These are phyloP conservation scores for Gari tellinella DNA, from an alignment of 2,888 invertebrate genomes.

Conservation along the genomic window DNA sequence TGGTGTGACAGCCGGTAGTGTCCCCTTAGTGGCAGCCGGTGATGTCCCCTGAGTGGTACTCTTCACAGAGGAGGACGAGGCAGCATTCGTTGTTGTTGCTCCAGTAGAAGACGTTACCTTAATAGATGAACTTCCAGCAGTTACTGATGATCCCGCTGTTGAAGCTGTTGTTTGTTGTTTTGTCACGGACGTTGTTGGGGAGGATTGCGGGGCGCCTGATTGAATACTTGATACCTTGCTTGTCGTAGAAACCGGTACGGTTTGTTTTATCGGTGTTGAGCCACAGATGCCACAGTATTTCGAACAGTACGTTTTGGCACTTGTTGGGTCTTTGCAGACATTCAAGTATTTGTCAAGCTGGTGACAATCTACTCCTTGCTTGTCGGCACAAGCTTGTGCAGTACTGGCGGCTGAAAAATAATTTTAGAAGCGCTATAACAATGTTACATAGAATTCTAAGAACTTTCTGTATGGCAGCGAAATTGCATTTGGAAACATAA, in stretches of 20 bases:
- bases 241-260: background rate
- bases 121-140: background rate
- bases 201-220: background rate
- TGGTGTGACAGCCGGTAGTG: too few relatives aligned
- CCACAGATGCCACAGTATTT: constrained; percentile 44
- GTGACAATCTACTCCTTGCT: constrained; percentile 48
- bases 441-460: too few relatives aligned
- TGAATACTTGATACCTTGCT: background rate
- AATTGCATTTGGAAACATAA: too few relatives aligned
- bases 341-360: constrained; percentile 35
- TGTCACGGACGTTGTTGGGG: background rate
- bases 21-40: background rate
- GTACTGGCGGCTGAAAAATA: background rate
- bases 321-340: constrained; percentile 29
- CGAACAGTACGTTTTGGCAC: constrained; percentile 40
- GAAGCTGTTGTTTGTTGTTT: background rate
- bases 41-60: background rate
- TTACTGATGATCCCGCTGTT: background rate
- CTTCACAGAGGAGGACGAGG: too few relatives aligned
- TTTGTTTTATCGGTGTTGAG: background rate
- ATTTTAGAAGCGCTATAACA: too few relatives aligned
- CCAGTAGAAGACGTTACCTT: background rate
- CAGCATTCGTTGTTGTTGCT: background rate
- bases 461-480: too few relatives aligned
- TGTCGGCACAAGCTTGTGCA: constrained; percentile 11